These are phyloP conservation scores for Drosophila fungiperda DNA, from an alignment of 2,888 invertebrate species.

Conservation along the genomic window DNA sequence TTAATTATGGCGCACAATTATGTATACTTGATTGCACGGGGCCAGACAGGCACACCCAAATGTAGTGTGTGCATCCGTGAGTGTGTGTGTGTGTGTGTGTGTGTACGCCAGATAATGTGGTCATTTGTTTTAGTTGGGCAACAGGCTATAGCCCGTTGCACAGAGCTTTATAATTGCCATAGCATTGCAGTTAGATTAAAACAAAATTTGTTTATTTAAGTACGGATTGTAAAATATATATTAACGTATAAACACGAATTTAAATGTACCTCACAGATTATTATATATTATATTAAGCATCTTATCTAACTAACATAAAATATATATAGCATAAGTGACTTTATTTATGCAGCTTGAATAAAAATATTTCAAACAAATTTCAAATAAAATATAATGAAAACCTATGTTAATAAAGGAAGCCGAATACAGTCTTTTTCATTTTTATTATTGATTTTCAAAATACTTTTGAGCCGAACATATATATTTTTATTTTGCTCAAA, in stretches of 20 bases:
- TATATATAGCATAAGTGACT: neutral
- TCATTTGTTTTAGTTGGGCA: conserved; percentile 46
- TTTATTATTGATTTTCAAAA: neutral
- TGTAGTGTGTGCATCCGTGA: neutral
- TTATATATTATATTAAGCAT: neutral
- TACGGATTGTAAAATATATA: neutral
- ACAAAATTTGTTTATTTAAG: neutral
- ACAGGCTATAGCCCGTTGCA: conserved; percentile 16
- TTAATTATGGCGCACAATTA: conserved; percentile 66
- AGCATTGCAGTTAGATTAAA: neutral
- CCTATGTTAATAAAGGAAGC: neutral
- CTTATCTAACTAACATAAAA: neutral
- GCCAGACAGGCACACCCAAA: conserved; percentile 8
- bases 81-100: conserved; percentile 7
- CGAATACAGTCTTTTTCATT: neutral
- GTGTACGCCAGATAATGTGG: conserved; percentile 41
- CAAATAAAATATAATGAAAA: neutral
- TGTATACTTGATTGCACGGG: conserved; percentile 32
- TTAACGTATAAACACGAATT: neutral
- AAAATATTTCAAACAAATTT: neutral
- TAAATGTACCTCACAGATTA: neutral
- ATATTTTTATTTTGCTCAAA: neutral
- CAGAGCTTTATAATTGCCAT: neutral
- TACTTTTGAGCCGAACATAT: neutral
- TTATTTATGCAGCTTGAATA: neutral